These are phyloP conservation scores for Motacilla tschutschensis DNA, from an alignment of 2,113 vertebrate species.

Conservation along the genomic window DNA sequence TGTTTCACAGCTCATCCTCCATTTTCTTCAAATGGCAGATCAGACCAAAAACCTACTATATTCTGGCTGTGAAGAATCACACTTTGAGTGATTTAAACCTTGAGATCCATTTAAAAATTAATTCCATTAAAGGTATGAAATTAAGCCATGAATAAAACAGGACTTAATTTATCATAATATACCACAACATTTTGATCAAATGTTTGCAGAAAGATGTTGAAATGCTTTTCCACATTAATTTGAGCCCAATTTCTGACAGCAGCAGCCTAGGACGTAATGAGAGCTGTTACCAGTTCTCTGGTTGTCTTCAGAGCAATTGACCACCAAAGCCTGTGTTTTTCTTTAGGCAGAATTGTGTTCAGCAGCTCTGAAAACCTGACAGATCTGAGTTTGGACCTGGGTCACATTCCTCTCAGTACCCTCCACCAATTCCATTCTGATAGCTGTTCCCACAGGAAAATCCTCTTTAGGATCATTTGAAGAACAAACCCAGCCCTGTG, in stretches of 20 bases:
- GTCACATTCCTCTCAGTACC: too few species aligned
- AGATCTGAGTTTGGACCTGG: neutral
- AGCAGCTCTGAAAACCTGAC: neutral
- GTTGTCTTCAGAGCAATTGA: neutral
- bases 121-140: neutral
- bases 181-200: neutral
- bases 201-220: neutral
- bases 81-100: neutral
- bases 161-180: neutral
- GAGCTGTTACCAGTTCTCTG: neutral
- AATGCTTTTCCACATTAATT: neutral
- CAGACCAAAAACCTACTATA: neutral
- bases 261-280: neutral
- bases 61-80: neutral
- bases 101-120: neutral
- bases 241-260: neutral
- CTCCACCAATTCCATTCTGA: neutral
- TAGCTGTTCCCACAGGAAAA: neutral
- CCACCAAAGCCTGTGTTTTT: neutral
- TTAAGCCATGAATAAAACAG: neutral
- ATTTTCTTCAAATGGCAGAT: neutral
- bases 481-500: neutral
- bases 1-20: neutral
- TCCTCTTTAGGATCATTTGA: too few species aligned
- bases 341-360: neutral